A percentile compares a stretch with the other conserved stretches of the same genome.
phyloP scores from a whole-genome alignment of 1,140 invertebrate genomes.

The Magallana gigas region DNA sequence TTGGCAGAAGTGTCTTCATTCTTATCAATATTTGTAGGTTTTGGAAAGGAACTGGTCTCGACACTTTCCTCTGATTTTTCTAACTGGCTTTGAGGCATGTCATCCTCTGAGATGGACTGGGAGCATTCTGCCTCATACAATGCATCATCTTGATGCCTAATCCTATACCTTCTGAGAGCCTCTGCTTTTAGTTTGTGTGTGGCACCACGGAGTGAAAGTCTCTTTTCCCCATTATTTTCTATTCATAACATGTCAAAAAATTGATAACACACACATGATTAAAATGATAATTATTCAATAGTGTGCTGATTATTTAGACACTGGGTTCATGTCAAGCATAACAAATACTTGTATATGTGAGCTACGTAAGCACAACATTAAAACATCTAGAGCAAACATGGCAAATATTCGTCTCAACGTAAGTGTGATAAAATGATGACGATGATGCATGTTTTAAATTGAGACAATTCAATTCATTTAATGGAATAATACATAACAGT shows the following conservation, averaged over 20 bases:
- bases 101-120: background rate
- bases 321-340: too few relatives aligned
- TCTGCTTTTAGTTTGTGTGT: conserved; percentile 63
- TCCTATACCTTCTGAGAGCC: conserved; percentile 60
- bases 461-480: too few relatives aligned
- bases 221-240: conserved; percentile 42
- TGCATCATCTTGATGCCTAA: conserved; percentile 49
- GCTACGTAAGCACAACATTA: too few relatives aligned
- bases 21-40: background rate
- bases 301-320: too few relatives aligned
- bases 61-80: background rate
- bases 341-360: too few relatives aligned
- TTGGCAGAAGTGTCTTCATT: background rate
- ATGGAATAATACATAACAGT: too few relatives aligned
- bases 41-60: background rate
- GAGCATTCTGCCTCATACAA: conserved; percentile 28
- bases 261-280: conserved; percentile 11
- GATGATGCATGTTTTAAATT: too few relatives aligned
- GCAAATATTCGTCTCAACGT: too few relatives aligned
- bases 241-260: conserved; percentile 14
- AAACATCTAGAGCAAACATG: too few relatives aligned
- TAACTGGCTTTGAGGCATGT: background rate
- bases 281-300: too few relatives aligned
- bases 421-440: too few relatives aligned
- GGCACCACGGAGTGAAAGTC: conserved; percentile 57